A percentile compares a stretch with the other conserved stretches of the same genome.
Conservation (phyloP, 2,113 vertebrate species). For the Nesogale talazaci region DNA sequence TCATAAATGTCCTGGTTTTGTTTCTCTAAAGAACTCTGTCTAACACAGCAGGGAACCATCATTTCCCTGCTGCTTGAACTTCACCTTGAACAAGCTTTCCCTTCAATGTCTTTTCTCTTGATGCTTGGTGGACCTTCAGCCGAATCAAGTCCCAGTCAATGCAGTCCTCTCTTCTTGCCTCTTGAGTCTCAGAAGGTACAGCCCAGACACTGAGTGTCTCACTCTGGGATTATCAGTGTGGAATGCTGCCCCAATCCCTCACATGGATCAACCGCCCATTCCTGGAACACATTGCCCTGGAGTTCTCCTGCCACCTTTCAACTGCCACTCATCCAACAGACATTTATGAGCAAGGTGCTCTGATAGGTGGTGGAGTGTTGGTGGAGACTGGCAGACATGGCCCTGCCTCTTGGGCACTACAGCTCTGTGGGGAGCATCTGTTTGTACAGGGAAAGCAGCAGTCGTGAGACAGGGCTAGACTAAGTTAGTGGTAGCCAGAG, state of each 20-base stretch:
- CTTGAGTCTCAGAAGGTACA: not conserved
- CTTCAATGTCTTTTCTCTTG: not conserved
- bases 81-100: not conserved
- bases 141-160: not conserved
- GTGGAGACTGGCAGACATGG: not conserved
- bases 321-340: not conserved
- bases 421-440: not conserved
- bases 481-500: not conserved
- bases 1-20: too few species aligned
- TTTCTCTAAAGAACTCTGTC: too few species aligned
- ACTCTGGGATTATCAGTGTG: not conserved
- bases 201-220: not conserved
- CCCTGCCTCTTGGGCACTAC: not conserved
- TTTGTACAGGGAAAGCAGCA: not conserved
- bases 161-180: not conserved
- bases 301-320: not conserved
- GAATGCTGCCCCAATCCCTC: not conserved
- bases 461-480: not conserved
- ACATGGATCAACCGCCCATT: not conserved
- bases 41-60: too few species aligned
- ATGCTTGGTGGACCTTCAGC: too few species aligned
- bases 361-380: not conserved
- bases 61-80: not conserved
- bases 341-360: not conserved
- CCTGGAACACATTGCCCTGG: not conserved